phyloP scores from a whole-genome alignment of 2,113 vertebrate genomes.

The Pedetes capensis region DNA sequence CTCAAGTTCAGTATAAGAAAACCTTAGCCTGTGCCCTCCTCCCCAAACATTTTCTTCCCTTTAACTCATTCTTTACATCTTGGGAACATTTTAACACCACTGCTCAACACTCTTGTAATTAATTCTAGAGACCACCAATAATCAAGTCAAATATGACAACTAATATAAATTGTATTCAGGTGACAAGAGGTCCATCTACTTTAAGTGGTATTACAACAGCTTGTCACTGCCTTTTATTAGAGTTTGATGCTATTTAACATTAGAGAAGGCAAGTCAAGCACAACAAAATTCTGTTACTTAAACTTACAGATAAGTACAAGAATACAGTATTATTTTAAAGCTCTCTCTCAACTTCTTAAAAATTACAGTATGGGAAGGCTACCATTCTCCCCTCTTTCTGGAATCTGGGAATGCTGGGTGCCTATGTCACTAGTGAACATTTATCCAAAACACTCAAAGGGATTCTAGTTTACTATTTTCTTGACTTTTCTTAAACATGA shows the following conservation, averaged over 20 bases:
- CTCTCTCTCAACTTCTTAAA: slow-evolving; percentile 25
- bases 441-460: neutral
- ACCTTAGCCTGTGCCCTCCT: neutral
- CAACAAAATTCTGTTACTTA: slow-evolving; percentile 20
- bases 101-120: slow-evolving; percentile 21
- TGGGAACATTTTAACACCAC: slow-evolving; percentile 28
- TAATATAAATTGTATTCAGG: slow-evolving; percentile 34
- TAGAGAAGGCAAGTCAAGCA: neutral
- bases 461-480: neutral
- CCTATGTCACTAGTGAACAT: neutral
- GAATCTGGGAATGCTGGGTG: neutral
- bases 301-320: slow-evolving; percentile 7
- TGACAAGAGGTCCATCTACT: neutral
- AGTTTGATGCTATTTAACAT: slow-evolving; percentile 4
- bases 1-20: slow-evolving; percentile 15
- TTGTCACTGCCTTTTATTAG: neutral
- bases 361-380: neutral
- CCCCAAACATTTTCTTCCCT: neutral
- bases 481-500: neutral
- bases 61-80: slow-evolving; percentile 33
- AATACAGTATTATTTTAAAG: slow-evolving; percentile 35
- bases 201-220: neutral
- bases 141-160: neutral
- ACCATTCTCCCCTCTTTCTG: neutral
- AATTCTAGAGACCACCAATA: slow-evolving; percentile 20